A percentile compares a stretch with the other conserved stretches of the same genome.
Conservation (phyloP, 1,140 invertebrate genomes). For the Drosophila asahinai region DNA sequence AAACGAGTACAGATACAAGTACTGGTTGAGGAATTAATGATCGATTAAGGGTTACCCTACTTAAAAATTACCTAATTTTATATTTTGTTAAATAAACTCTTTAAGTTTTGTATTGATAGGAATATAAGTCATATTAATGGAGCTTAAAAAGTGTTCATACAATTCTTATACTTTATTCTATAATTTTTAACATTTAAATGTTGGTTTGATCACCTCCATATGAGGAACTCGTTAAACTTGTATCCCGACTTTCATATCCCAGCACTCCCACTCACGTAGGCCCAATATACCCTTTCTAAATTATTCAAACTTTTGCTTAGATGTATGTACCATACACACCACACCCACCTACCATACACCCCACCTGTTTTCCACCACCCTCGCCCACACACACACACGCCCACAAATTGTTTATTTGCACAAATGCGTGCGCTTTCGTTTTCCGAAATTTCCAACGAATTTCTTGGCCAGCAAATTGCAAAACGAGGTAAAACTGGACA, state of each 20-base stretch:
- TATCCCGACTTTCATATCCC: background rate
- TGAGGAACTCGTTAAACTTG: background rate
- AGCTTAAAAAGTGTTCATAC: background rate
- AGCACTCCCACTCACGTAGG: constrained; percentile 3
- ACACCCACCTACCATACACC: constrained; percentile 20
- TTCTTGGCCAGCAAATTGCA: constrained; percentile 61
- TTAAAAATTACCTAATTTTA: background rate
- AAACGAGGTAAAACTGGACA: constrained; percentile 59
- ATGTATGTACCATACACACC: constrained; percentile 14
- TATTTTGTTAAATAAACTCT: no score
- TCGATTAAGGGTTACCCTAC: background rate
- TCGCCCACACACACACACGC: background rate
- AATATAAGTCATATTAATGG: background rate
- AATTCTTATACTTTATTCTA: background rate
- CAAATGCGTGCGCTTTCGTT: constrained; percentile 78
- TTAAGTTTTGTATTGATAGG: no score
- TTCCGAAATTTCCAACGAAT: constrained; percentile 73
- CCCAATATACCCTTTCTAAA: constrained; percentile 20
- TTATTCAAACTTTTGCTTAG: constrained; percentile 18
- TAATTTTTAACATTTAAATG: background rate
- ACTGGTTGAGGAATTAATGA: background rate
- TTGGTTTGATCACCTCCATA: no score
- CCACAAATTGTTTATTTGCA: constrained; percentile 74
- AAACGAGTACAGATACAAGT: background rate
- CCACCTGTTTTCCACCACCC: constrained; percentile 31